Percentiles rank a stretch among this genome's conserved stretches.
These are phyloP conservation scores for Zaprionus gabonicus DNA, from an alignment of 1,140 invertebrate species.

Conservation along the genomic window DNA sequence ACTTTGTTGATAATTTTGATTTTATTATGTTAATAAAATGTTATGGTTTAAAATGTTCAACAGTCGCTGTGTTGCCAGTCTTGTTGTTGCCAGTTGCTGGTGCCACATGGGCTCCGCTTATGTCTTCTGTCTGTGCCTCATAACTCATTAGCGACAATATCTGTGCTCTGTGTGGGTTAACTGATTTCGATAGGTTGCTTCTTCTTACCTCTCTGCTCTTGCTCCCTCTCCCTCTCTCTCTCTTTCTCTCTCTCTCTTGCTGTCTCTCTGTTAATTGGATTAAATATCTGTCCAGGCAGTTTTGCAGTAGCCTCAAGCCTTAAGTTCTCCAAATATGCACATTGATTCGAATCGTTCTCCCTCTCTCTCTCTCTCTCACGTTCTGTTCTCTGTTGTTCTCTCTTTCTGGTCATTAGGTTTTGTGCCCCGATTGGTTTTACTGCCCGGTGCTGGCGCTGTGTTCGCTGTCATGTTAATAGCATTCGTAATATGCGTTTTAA, in stretches of 20 bases:
- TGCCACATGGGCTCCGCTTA: slow-evolving; percentile 49
- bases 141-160: slow-evolving; percentile 83
- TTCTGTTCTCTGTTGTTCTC: neutral
- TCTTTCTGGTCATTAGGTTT: slow-evolving; percentile 45
- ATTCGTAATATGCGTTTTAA: slow-evolving; percentile 82
- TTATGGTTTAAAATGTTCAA: slow-evolving; percentile 84
- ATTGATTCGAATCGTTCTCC: slow-evolving; percentile 70
- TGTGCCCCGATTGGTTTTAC: slow-evolving; percentile 52
- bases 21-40: slow-evolving; percentile 84
- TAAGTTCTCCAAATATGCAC: slow-evolving; percentile 69
- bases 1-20: slow-evolving; percentile 84
- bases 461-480: slow-evolving; percentile 83
- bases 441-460: slow-evolving; percentile 69
- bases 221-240: neutral
- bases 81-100: slow-evolving; percentile 26
- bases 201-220: neutral
- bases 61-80: slow-evolving; percentile 40
- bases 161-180: slow-evolving; percentile 71
- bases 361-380: neutral
- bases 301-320: slow-evolving; percentile 57
- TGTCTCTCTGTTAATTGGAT: slow-evolving; percentile 73
- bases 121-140: slow-evolving; percentile 73
- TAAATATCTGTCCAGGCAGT: slow-evolving; percentile 73
- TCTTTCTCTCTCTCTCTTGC: neutral
- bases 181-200: slow-evolving; percentile 81